Conservation (phyloP, 2,797 vertebrate species). For the Anisognathus igniventris region DNA sequence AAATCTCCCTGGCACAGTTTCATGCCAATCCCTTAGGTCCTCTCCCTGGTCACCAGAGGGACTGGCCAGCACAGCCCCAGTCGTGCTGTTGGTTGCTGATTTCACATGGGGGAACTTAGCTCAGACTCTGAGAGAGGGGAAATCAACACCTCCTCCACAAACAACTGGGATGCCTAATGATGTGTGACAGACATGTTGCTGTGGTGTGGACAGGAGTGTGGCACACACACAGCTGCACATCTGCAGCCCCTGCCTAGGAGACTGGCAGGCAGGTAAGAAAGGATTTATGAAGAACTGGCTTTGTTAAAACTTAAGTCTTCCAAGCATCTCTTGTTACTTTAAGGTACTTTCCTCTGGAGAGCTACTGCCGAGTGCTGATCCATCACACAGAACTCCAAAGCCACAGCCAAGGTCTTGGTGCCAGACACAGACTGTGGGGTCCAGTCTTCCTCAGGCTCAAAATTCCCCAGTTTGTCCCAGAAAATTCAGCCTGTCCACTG, state of each 20-base stretch:
- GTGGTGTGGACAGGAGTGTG: background rate
- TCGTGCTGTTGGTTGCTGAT: background rate
- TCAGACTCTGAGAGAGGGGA: background rate
- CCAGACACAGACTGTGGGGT: background rate
- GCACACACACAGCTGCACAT: background rate
- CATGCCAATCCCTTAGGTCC: background rate
- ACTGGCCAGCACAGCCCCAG: background rate
- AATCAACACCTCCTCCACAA: background rate
- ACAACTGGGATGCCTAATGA: background rate
- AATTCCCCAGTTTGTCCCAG: background rate
- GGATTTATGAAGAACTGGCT: background rate
- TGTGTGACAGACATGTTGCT: fast-evolving
- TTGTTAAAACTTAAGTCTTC: background rate
- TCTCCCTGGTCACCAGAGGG: background rate
- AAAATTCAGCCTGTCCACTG: background rate
- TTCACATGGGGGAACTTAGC: background rate
- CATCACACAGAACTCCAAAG: background rate
- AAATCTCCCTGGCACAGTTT: background rate
- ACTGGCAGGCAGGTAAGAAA: background rate
- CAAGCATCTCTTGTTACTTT: background rate
- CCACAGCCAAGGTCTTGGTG: background rate
- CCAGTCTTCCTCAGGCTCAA: background rate
- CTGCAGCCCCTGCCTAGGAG: background rate
- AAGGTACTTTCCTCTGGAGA: background rate
- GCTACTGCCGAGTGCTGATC: fast-evolving